These are phyloP conservation scores for Theretra japonica DNA, from an alignment of 2,888 invertebrate species.

Conservation along the genomic window DNA sequence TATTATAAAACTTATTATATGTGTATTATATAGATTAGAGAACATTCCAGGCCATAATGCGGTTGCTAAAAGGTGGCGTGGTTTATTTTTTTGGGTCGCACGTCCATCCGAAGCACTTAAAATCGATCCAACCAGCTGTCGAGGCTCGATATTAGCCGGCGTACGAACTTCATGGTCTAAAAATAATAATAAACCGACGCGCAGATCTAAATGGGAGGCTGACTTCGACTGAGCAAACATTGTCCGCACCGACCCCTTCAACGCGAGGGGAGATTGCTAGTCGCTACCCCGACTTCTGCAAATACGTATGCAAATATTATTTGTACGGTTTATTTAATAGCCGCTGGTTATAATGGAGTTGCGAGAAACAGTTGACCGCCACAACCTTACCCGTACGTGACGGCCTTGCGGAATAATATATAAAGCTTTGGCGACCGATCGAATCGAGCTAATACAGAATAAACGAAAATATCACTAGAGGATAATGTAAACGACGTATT, in stretches of 20 bases:
- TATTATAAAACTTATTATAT: too few relatives aligned
- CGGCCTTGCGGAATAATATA: constrained; percentile 18
- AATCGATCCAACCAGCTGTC: neutral
- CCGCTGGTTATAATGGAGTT: neutral
- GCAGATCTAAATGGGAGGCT: neutral
- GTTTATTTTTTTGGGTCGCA: neutral
- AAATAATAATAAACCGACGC: neutral
- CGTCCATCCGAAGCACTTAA: neutral
- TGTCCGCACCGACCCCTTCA: neutral
- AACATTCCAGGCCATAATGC: too few relatives aligned
- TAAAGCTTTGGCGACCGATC: constrained; percentile 14
- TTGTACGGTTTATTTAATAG: neutral
- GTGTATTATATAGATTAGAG: too few relatives aligned
- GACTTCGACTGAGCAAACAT: constrained; percentile 8
- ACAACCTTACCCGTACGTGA: constrained; percentile 11
- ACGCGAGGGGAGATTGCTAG: neutral
- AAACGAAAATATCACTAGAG: neutral
- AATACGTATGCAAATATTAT: constrained; percentile 15
- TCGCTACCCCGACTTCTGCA: neutral
- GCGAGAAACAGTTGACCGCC: constrained; percentile 13
- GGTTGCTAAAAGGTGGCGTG: too few relatives aligned
- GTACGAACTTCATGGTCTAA: constrained; percentile 14
- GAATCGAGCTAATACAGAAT: neutral
- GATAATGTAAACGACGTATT: neutral
- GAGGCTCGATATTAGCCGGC: neutral